Evolutionary conservation across 2,888 invertebrate genomes (phyloP).

Genomic region (Macaria liturata): DNA sequence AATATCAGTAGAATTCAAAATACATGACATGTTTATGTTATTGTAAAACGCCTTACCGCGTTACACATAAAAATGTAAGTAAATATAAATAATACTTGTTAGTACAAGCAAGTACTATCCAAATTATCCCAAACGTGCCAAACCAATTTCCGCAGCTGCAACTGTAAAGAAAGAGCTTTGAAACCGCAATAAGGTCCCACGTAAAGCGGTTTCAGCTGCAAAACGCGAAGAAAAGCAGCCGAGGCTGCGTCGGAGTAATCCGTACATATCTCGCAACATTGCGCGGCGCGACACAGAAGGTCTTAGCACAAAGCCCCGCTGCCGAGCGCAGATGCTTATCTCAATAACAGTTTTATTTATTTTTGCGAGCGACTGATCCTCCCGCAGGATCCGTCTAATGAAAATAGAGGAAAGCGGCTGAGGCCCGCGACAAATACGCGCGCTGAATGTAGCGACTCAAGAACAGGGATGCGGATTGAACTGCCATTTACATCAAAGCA

Average conservation of each 20-base stretch:
- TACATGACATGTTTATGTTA: too few relatives aligned
- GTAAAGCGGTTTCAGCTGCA: conserved; percentile 70
- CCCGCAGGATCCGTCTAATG: conserved; percentile 74
- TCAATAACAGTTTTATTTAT: conserved; percentile 84
- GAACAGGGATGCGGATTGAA: conserved; percentile 24
- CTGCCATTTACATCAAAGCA: too few relatives aligned
- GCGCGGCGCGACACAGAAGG: conserved; percentile 80
- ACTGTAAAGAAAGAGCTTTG: too few relatives aligned
- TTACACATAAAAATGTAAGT: too few relatives aligned
- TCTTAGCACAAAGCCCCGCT: conserved; percentile 79
- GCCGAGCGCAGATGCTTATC: conserved; percentile 77
- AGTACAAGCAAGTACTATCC: too few relatives aligned
- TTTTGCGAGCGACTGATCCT: conserved; percentile 79
- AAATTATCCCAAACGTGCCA: too few relatives aligned
- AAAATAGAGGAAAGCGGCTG: conserved; percentile 65
- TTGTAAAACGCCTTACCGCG: too few relatives aligned
- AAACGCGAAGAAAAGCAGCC: conserved; percentile 62
- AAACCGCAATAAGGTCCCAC: conserved; percentile 38
- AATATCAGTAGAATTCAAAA: too few relatives aligned
- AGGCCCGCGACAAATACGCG: conserved; percentile 32
- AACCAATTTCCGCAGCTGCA: too few relatives aligned
- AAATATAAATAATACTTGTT: too few relatives aligned
- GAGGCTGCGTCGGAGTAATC: conserved; percentile 70
- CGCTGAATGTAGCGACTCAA: conserved; percentile 8
- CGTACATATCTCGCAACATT: conserved; percentile 80